Conservation (phyloP, 2,797 vertebrate genomes). For the Chloroceryle amazona region DNA sequence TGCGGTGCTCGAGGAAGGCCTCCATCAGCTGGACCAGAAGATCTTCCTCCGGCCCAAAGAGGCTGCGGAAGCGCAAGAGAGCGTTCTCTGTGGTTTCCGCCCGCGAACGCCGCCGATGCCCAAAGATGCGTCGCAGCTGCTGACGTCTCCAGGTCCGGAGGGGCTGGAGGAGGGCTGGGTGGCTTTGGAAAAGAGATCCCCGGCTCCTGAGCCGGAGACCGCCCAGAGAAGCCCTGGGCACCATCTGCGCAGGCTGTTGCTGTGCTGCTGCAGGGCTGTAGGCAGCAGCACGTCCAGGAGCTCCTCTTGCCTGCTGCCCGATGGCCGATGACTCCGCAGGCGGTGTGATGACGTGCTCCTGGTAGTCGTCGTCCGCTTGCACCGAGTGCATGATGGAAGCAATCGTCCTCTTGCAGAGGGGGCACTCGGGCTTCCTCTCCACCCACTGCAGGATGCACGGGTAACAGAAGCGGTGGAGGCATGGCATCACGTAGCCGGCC, state of each 20-base stretch:
- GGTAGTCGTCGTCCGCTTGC: too few species aligned
- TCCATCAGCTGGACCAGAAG: not conserved
- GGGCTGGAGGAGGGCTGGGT: not conserved
- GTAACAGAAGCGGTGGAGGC: not conserved
- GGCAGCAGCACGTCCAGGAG: not conserved
- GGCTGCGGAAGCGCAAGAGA: too few species aligned
- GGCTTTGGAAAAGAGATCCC: not conserved
- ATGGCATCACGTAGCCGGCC: not conserved
- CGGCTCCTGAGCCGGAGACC: not conserved
- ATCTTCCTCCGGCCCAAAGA: not conserved
- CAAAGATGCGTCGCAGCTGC: not conserved
- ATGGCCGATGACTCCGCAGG: too few species aligned
- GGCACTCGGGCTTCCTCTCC: too few species aligned
- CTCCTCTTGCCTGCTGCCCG: not conserved
- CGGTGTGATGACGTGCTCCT: not conserved
- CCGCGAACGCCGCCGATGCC: not conserved
- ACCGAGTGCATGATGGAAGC: too few species aligned
- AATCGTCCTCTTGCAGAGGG: too few species aligned
- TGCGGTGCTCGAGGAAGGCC: too few species aligned
- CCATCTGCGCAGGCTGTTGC: not conserved
- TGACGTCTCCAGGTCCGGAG: not conserved
- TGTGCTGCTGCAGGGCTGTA: not conserved
- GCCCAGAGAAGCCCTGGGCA: not conserved
- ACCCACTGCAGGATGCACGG: too few species aligned
- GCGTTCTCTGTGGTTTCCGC: not conserved